These are phyloP conservation scores for Corythaeola cristata DNA, from an alignment of 2,113 vertebrate genomes.

Conservation along the genomic window DNA sequence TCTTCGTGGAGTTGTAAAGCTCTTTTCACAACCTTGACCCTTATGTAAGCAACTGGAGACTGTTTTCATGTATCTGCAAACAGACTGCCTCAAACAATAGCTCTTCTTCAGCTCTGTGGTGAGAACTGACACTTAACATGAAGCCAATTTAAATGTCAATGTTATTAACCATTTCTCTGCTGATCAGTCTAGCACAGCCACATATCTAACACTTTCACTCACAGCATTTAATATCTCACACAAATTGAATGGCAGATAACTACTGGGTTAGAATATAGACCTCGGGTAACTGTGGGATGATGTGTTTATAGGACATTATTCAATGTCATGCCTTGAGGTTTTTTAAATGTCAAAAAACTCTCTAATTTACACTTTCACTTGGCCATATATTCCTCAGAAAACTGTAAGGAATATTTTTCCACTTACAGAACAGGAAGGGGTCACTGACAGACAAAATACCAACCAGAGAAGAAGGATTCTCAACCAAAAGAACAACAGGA, in stretches of 20 bases:
- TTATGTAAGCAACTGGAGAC: conserved; percentile 28
- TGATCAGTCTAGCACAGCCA: background rate
- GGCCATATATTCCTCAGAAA: background rate
- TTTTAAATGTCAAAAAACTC: background rate
- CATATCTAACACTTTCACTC: background rate
- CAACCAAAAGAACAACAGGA: background rate
- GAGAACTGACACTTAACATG: conserved; percentile 50
- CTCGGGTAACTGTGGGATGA: background rate
- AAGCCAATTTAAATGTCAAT: conserved; percentile 57
- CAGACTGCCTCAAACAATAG: conserved; percentile 53
- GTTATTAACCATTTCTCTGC: conserved; percentile 44
- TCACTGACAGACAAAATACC: background rate
- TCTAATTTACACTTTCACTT: background rate
- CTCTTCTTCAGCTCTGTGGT: conserved; percentile 32
- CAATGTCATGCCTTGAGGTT: background rate
- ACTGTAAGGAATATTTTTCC: background rate
- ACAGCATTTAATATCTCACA: background rate
- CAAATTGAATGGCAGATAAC: background rate
- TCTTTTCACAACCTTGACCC: conserved; percentile 49
- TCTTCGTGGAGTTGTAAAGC: background rate
- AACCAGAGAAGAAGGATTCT: background rate
- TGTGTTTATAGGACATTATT: background rate
- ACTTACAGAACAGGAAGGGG: background rate
- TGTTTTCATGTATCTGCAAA: conserved; percentile 27
- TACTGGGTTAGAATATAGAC: background rate